A percentile compares a stretch with the other conserved stretches of the same genome.
Evolutionary conservation across 2,113 vertebrate genomes (phyloP).

Genomic region (Phoxinus phoxinus): DNA sequence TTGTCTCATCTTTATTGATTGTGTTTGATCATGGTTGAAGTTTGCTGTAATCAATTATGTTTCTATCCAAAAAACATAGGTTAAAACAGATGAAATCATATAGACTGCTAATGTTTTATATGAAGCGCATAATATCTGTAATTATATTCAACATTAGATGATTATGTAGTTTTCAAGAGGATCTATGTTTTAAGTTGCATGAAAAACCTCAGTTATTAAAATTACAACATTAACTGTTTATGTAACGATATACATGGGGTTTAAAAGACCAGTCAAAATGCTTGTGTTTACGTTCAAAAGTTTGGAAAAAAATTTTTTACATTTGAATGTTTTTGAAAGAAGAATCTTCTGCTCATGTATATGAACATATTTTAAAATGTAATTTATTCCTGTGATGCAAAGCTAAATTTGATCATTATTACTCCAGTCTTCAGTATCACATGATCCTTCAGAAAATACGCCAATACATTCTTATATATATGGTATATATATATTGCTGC

Average conservation of each 20-base stretch:
- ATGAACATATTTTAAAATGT: neutral
- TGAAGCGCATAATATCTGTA: neutral
- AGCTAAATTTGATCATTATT: neutral
- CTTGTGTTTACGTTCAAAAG: too few species aligned
- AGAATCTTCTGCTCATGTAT: neutral
- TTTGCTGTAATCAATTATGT: neutral
- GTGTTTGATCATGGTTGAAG: neutral
- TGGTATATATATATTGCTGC: too few species aligned
- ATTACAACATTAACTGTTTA: neutral
- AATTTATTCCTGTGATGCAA: neutral
- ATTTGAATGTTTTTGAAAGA: too few species aligned
- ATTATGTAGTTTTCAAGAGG: neutral
- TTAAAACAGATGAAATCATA: too few species aligned
- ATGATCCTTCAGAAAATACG: neutral
- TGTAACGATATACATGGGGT: neutral
- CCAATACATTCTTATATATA: too few species aligned
- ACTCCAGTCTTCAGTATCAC: neutral
- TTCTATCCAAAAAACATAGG: neutral
- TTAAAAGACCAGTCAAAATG: too few species aligned
- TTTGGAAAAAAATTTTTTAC: too few species aligned
- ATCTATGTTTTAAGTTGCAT: neutral
- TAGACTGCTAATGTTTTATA: neutral
- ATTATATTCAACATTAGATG: neutral
- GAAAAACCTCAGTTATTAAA: neutral
- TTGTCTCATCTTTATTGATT: neutral